Evolutionary conservation across 2,888 invertebrate species (phyloP).

Genomic region (Pandemis heparana): DNA sequence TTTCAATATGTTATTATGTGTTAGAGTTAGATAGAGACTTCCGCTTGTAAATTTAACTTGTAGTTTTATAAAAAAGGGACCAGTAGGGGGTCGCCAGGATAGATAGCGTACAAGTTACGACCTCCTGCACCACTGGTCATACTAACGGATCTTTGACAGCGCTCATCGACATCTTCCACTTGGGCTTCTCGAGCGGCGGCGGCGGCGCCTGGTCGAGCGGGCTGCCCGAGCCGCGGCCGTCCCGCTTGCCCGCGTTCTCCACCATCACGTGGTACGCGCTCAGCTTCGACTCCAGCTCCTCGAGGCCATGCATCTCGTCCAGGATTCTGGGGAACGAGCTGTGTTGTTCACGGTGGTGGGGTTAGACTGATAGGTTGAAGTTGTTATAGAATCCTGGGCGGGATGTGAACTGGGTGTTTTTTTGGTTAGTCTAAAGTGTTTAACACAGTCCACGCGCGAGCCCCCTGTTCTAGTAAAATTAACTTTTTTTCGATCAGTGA

Average conservation of each 20-base stretch:
- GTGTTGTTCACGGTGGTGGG: background rate
- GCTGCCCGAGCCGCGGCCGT: constrained; percentile 75
- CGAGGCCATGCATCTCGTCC: constrained; percentile 90
- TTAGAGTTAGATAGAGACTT: no score
- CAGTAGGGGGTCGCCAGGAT: no score
- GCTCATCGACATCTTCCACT: constrained; percentile 90
- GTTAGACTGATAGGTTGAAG: background rate
- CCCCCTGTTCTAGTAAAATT: no score
- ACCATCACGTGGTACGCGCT: constrained; percentile 92
- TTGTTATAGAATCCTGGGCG: background rate
- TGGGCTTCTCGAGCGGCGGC: constrained; percentile 83
- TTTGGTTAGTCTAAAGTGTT: no score
- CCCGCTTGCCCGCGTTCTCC: constrained; percentile 87
- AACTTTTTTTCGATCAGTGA: no score
- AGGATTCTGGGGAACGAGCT: constrained; percentile 74
- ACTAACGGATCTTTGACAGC: constrained; percentile 83
- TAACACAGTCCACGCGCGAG: no score
- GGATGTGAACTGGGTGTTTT: no score
- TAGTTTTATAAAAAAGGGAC: no score
- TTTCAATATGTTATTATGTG: no score
- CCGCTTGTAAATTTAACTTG: no score
- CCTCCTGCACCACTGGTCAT: background rate
- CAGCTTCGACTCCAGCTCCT: constrained; percentile 91
- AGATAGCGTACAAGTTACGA: no score
- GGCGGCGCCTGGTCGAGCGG: constrained; percentile 80